phyloP scores from a whole-genome alignment of 1,140 invertebrate species.

The Charaxes varanes region DNA sequence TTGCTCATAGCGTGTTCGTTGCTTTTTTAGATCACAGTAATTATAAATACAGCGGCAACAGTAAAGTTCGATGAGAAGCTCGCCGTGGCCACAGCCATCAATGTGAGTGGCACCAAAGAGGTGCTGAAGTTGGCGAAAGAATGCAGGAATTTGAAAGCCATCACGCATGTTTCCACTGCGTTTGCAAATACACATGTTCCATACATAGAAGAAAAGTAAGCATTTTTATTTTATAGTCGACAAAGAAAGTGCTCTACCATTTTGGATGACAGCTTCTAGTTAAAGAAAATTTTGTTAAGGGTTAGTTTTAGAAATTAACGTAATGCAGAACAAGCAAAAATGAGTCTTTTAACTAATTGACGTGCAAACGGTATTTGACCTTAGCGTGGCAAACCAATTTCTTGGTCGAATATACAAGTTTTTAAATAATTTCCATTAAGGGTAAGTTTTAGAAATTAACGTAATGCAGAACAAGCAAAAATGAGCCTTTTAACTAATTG shows the following conservation, averaged over 20 bases:
- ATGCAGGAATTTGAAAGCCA: conserved; percentile 74
- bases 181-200: conserved; percentile 81
- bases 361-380: no score
- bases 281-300: no score
- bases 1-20: no score
- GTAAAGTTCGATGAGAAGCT: conserved; percentile 91
- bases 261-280: no score
- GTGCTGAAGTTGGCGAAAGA: conserved; percentile 77
- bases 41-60: conserved; percentile 93
- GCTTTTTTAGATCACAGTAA: conserved; percentile 76
- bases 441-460: no score
- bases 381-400: no score
- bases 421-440: conserved; percentile 5
- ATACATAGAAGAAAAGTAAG: conserved; percentile 77
- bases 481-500: no score
- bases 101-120: conserved; percentile 77
- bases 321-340: no score
- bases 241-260: no score
- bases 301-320: no score
- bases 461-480: no score
- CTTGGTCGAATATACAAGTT: not conserved
- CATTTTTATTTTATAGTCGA: conserved; percentile 7
- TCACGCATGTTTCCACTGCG: conserved; percentile 85
- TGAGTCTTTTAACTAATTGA: no score
- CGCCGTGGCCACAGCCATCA: conserved; percentile 77